These are phyloP conservation scores for Hydractinia echinata DNA, from an alignment of 30 jellyfish, hydroid and myxozoan species.

Conservation along the genomic window DNA sequence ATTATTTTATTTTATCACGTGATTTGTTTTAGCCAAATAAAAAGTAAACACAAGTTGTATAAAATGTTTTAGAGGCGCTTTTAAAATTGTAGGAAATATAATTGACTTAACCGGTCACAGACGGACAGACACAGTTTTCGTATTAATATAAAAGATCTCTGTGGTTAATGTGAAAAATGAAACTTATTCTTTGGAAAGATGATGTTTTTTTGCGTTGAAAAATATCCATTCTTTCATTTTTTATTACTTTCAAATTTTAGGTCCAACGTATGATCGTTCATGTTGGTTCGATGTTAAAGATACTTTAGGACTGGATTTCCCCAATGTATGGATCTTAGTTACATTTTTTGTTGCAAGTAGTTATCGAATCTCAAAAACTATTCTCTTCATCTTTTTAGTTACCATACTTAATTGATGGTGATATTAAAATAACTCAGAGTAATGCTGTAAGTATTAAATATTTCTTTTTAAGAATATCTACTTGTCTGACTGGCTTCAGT, in stretches of 20 bases:
- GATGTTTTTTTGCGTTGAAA: too few relatives aligned
- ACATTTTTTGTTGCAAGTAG: neutral
- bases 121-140: too few relatives aligned
- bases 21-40: too few relatives aligned
- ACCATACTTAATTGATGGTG: constrained; percentile 93
- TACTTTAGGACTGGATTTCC: constrained; percentile 73
- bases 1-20: too few relatives aligned
- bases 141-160: too few relatives aligned
- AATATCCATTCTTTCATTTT: too few relatives aligned
- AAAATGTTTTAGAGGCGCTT: too few relatives aligned
- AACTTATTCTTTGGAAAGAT: too few relatives aligned
- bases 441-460: constrained; percentile 63
- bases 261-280: constrained; percentile 57
- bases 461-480: neutral
- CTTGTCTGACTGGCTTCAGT: neutral
- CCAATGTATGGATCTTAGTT: constrained; percentile 47
- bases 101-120: too few relatives aligned
- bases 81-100: too few relatives aligned
- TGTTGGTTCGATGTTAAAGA: constrained; percentile 66
- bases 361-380: neutral
- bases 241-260: constrained; percentile 15
- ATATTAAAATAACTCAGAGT: constrained; percentile 69
- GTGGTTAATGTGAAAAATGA: too few relatives aligned
- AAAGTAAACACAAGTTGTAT: too few relatives aligned
- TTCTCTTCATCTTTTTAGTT: constrained; percentile 34